Base-by-base conservation (phyloP, 1,140 invertebrate species). In the Ips typographus region DNA sequence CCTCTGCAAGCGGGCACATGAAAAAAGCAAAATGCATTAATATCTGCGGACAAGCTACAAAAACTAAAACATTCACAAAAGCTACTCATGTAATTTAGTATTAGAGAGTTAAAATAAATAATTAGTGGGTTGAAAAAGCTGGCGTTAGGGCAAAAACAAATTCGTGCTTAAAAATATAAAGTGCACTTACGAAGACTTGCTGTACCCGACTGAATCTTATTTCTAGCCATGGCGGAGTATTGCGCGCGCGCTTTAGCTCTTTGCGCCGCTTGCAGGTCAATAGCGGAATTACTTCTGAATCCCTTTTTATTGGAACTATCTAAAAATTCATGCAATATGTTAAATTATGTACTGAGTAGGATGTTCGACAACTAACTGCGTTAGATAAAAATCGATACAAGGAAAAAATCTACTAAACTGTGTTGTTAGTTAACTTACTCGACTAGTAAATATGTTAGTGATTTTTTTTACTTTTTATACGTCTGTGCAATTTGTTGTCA, bases 241-340 rank as follows among this genome's bases (percentile, higher is more conserved):
- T 91, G 86, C 42, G 90, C 87, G 66, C 93, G 84, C 0, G 89
- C 91, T 74, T 92, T 91, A 22, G 94, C 94, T 61, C 94, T 83
- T 80, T 94, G 90, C 39, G 90, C 94, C 5, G 94, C 93, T 74
- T 92, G 92, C 62, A 94, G 85, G 84, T 98, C 95, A 77, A 97
- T 93, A 49, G 95, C 95, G 73, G 94, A 96, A 77, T 93, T 94
- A 55, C 95, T 97, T 69, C 95, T 87, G 75, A 84, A 85, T 66
- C 82, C 68, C 77, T 78, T 56, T 70, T 72, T 57, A 67, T 71
- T 65, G 5, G 55, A 39, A 38, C 41, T 70, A 64, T 64, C 60
- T 70, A 64, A 40, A 68, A 47, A 40, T 42, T 8, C 3, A 22
- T 0, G 22, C 22, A 22, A 22, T 22, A 22, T 22, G 22, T 22